A percentile compares a stretch with the other conserved stretches of the same genome.
Conservation (phyloP, 2,797 vertebrate genomes). For the Cercopithecus diana region DNA sequence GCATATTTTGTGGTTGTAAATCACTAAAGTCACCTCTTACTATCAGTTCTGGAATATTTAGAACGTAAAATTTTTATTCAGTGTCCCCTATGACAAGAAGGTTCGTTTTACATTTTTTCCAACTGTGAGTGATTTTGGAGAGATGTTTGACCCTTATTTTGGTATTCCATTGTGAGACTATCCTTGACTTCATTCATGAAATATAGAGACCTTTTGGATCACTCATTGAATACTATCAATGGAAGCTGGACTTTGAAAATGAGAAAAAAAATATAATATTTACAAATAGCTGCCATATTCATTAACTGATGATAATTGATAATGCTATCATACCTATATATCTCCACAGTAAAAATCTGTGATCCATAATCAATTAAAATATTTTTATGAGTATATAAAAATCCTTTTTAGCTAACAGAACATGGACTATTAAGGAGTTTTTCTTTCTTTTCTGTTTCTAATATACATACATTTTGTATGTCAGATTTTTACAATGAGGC, state of each 20-base stretch:
- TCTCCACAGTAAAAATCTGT: background rate
- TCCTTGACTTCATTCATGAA: background rate
- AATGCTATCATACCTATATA: background rate
- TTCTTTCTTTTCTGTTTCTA: background rate
- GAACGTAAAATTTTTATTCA: background rate
- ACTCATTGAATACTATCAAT: background rate
- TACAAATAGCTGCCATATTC: background rate
- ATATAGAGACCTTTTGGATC: background rate
- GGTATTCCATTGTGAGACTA: background rate
- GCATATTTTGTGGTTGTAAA: background rate
- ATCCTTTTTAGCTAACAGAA: background rate
- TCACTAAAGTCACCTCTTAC: background rate
- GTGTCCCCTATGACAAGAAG: background rate
- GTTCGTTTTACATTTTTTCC: background rate
- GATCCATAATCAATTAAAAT: conserved; percentile 14
- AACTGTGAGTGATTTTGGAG: background rate
- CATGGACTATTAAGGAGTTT: background rate
- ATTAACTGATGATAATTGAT: background rate
- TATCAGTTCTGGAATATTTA: background rate
- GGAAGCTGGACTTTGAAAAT: background rate
- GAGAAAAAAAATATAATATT: conserved; percentile 5
- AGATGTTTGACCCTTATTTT: background rate
- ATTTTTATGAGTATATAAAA: conserved; percentile 22
- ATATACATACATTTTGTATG: background rate
- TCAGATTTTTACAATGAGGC: background rate